Conservation (phyloP, 2,113 vertebrate species). For the Tympanuchus pallidicinctus region DNA sequence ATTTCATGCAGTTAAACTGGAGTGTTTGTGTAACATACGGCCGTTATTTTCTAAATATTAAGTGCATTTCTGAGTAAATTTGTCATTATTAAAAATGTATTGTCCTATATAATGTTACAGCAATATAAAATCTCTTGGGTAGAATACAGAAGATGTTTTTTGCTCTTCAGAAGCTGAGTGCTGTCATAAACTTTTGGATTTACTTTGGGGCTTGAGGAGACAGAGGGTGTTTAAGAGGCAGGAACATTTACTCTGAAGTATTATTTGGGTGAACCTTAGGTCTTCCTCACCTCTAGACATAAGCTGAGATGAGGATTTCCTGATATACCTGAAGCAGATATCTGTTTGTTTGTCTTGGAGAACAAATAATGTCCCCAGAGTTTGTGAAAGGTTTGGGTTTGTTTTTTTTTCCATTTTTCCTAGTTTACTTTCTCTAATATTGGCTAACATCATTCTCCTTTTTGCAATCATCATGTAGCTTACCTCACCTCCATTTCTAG, state of each 20-base stretch:
- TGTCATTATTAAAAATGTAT: fast-evolving
- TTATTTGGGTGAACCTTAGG: background rate
- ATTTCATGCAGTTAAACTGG: background rate
- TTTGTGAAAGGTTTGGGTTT: background rate
- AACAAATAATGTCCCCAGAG: background rate
- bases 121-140: background rate
- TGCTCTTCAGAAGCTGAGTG: background rate
- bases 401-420: background rate
- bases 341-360: background rate
- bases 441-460: background rate
- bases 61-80: background rate
- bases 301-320: background rate
- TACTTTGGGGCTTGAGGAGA: background rate
- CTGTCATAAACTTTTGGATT: background rate
- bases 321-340: background rate
- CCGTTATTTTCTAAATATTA: background rate
- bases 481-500: background rate
- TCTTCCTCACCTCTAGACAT: background rate
- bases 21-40: background rate
- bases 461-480: background rate
- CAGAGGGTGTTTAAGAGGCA: background rate
- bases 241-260: background rate
- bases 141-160: background rate
- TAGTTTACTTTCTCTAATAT: background rate
- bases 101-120: background rate